Base-by-base conservation (phyloP, 2,888 invertebrate genomes). In the Drosophila phalerata region DNA sequence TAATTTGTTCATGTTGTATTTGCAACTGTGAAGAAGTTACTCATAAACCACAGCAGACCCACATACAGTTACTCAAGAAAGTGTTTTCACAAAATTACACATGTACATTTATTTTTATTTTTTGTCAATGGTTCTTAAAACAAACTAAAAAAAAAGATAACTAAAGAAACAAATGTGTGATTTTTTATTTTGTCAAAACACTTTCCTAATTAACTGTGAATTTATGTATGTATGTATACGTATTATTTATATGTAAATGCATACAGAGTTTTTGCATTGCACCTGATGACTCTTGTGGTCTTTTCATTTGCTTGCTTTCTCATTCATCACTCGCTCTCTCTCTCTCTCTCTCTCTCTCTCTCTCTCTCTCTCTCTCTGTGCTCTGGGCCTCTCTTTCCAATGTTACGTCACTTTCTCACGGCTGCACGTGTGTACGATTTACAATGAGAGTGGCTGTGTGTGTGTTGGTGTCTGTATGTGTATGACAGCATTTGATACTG, bases 341-440 rank as follows among this genome's bases (percentile, higher is more conserved):
- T 19, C 57, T 65, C 77, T 68, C 37, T 65, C 38, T 68, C 40
- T 19, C 57, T 65, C 77, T 68, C 37, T 65, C 38, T 68, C 40
- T 19, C 57, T 65, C 77, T 68, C 37, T 65, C 38, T 68, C 40
- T 19, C 57, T 65, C 77, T 71, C 45, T 47, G 32, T 40, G 57
- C 40, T 48, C 61, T 69, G 42, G 68, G 56, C 51, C 66, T 69
- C 77, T 89, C 78, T 79, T 68, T 87, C 81, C 76, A 80, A 78
- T 75, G 82, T 89, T 89, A 87, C 90, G 90, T 90, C 90, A 90
- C 84, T 85, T 88, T 85, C 85, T 79, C 85, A 86, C 89, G 87
- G 57, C 69, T 77, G 87, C 81, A 86, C 82, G 85, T 84, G 83
- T 82, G 51, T 77, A 55, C 61, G 74, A 66, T 37, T 78, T 63